phyloP scores from a whole-genome alignment of 2,888 invertebrate genomes.

The Trypoxylon attenuatum region DNA sequence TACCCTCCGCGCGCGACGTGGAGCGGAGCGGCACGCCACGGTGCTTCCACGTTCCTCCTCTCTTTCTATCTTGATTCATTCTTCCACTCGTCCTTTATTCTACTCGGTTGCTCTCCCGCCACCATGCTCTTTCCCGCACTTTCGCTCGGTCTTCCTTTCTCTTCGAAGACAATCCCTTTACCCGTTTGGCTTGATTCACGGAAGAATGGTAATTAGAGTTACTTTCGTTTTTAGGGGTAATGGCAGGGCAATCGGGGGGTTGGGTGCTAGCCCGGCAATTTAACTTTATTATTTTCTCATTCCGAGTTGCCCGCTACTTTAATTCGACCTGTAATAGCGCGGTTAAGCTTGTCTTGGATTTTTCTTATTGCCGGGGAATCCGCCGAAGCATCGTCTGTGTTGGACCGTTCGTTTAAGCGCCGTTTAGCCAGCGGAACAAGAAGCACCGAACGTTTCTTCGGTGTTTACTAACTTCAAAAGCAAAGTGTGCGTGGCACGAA shows the following conservation, averaged over 20 bases:
- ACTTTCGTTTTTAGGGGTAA: conserved; percentile 4
- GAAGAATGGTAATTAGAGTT: conserved; percentile 35
- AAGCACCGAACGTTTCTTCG: too few relatives aligned
- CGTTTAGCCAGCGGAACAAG: too few relatives aligned
- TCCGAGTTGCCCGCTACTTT: conserved; percentile 11
- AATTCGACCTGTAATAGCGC: too few relatives aligned
- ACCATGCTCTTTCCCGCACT: not conserved
- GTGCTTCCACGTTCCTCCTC: conserved; percentile 2
- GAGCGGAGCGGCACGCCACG: too few relatives aligned
- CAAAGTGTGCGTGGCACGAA: too few relatives aligned
- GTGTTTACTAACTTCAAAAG: too few relatives aligned
- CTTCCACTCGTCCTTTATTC: not conserved
- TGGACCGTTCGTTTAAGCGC: too few relatives aligned
- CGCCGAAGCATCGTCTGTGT: too few relatives aligned
- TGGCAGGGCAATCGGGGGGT: conserved; percentile 5
- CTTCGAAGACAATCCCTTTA: conserved; percentile 12
- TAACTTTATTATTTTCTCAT: conserved; percentile 1
- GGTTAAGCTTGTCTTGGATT: too few relatives aligned
- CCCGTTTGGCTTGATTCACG: conserved; percentile 6
- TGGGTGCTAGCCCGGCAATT: conserved; percentile 15
- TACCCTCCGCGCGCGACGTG: conserved; percentile 21
- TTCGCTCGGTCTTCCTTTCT: not conserved
- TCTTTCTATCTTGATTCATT: not conserved
- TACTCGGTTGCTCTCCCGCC: not conserved
- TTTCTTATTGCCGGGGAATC: too few relatives aligned